Percentiles rank a stretch among this genome's conserved stretches.
phyloP scores from a whole-genome alignment of 2,113 vertebrate genomes.

The Shinisaurus crocodilurus region DNA sequence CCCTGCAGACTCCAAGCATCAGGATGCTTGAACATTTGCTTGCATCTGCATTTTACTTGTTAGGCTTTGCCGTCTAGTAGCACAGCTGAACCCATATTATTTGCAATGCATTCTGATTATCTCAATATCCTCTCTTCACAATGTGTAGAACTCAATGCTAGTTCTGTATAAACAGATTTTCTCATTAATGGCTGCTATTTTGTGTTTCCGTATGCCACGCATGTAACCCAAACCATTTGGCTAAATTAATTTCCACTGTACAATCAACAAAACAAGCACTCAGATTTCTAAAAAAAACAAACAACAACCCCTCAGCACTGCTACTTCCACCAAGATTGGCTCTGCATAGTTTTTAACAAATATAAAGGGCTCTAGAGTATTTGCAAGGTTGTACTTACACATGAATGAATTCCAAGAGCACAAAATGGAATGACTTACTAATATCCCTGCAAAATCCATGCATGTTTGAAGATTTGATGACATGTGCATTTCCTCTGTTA shows the following conservation, averaged over 20 bases:
- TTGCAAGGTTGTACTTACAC: not conserved
- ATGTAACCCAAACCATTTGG: not conserved
- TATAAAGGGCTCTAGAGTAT: not conserved
- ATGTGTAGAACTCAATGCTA: not conserved
- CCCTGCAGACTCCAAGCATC: not conserved
- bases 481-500: not conserved
- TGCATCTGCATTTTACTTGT: not conserved
- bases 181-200: not conserved
- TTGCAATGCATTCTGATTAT: not conserved
- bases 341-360: not conserved
- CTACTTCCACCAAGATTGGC: not conserved
- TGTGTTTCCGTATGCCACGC: not conserved
- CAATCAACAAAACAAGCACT: conserved; percentile 6
- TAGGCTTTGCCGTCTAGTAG: not conserved
- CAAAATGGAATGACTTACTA: conserved; percentile 12
- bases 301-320: too few relatives aligned
- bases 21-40: not conserved
- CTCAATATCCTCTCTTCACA: not conserved
- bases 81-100: not conserved
- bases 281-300: conserved; percentile 2
- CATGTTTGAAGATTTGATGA: not conserved
- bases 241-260: conserved; percentile 1
- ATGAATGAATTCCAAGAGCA: not conserved
- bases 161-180: not conserved
- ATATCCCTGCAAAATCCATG: not conserved